Base-by-base conservation (phyloP, 2,888 invertebrate genomes). In the Julus scanicus region DNA sequence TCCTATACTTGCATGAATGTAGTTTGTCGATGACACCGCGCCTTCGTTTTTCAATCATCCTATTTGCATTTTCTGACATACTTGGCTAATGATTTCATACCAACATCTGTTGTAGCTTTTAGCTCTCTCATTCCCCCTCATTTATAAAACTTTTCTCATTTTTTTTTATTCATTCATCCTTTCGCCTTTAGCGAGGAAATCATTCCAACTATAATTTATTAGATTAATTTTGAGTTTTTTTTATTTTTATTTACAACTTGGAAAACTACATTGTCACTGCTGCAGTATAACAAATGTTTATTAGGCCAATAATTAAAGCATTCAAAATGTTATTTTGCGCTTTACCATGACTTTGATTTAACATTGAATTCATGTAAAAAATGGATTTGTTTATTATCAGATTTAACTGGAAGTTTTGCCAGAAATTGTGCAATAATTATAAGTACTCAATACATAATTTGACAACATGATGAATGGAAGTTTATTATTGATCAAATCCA, bases 11-110 rank as follows among this genome's bases (percentile, higher is more conserved):
- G n/a, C n/a, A n/a, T n/a, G n/a, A n/a, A n/a, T n/a, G n/a, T 20
- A n/a, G 20, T 63, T 63, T 63, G 63, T 63, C 63, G 20, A 20
- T 63, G 63, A 63, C 63, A n/a, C 53, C 15, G 53, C 53, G 53
- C 53, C 53, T 53, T 53, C 13, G 20, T n/a, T 63, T 63, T 63
- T 20, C 63, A n/a, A 63, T 63, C 63, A n/a, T 20, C n/a, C 63
- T 63, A 63, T 63, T 63, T 20, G 63, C 63, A 63, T 63, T 20
- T 63, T 63, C 63, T 63, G 63, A 63, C 63, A 20, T 63, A 20
- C 63, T 63, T 63, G 20, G 63, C 63, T 63, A 63, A 63, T 20
- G 63, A 63, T 63, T 63, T 63, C 63, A 63, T 63, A 63, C 63
- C 63, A 63, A 63, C 63, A 63, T 63, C 63, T 63, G 63, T 63